phyloP scores from a whole-genome alignment of 2,888 invertebrate genomes.

The Rhorus exstirpatorius region DNA sequence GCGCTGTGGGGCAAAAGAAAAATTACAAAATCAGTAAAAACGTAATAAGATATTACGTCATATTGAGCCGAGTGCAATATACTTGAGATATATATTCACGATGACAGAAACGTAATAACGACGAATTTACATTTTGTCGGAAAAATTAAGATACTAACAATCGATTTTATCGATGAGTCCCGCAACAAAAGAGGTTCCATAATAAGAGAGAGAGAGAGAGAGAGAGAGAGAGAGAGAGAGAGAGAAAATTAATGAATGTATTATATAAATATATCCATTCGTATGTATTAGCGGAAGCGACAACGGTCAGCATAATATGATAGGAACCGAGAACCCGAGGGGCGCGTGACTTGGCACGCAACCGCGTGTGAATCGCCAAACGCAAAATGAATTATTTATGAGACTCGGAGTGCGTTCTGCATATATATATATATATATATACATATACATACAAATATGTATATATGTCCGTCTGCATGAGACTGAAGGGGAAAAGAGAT shows the following conservation, averaged over 20 bases:
- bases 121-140: too few species aligned
- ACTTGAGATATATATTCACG: too few species aligned
- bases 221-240: background rate
- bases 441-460: background rate
- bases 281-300: slow-evolving; percentile 56
- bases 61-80: too few species aligned
- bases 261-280: background rate
- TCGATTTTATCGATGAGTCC: too few species aligned
- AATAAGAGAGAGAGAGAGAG: too few species aligned
- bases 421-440: background rate
- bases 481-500: slow-evolving; percentile 18
- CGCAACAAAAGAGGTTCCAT: too few species aligned
- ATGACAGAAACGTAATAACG: too few species aligned
- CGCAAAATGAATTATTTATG: slow-evolving; percentile 67
- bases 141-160: too few species aligned
- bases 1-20: too few species aligned
- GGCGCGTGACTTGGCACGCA: slow-evolving; percentile 66
- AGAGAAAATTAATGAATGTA: background rate
- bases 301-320: slow-evolving; percentile 47
- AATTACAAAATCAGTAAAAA: too few species aligned
- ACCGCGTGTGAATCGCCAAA: slow-evolving; percentile 61
- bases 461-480: slow-evolving; percentile 13
- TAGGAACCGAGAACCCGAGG: slow-evolving; percentile 53
- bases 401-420: slow-evolving; percentile 37
- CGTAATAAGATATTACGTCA: too few species aligned